These are phyloP conservation scores for Bombus affinis DNA, from an alignment of 1,140 invertebrate genomes.

Conservation along the genomic window DNA sequence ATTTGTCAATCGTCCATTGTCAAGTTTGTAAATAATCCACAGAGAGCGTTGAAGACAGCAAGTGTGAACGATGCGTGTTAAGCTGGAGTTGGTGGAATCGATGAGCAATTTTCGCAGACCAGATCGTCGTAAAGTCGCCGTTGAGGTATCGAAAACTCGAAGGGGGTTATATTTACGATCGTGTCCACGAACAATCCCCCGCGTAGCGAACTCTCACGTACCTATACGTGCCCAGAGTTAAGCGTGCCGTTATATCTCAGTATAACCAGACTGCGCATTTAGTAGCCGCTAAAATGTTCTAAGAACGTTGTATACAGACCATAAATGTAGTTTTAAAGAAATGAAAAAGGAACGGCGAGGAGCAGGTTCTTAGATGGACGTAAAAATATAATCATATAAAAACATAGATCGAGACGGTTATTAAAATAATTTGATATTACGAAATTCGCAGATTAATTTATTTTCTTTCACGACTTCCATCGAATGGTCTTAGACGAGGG, in stretches of 20 bases:
- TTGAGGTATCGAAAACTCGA: conserved; percentile 20
- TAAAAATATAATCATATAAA: neutral
- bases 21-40: too few species aligned
- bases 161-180: conserved; percentile 61
- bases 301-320: conserved; percentile 47
- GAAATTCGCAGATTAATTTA: neutral
- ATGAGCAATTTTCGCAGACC: neutral
- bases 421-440: neutral
- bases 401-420: neutral
- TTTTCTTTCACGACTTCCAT: neutral
- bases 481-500: neutral
- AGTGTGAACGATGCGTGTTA: neutral
- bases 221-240: conserved; percentile 38
- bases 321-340: conserved; percentile 5
- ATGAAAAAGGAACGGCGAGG: too few species aligned
- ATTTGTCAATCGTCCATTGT: too few species aligned
- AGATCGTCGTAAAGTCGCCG: neutral
- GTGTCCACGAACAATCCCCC: conserved; percentile 59
- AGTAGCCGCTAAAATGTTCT: conserved; percentile 40
- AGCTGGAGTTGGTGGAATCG: neutral
- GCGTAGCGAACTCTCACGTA: conserved; percentile 61
- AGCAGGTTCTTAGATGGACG: too few species aligned
- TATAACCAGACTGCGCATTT: conserved; percentile 52
- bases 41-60: too few species aligned
- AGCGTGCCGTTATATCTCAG: conserved; percentile 55